These are phyloP conservation scores for Centropyge bicolor DNA, from an alignment of 2,797 vertebrate genomes.

Conservation along the genomic window DNA sequence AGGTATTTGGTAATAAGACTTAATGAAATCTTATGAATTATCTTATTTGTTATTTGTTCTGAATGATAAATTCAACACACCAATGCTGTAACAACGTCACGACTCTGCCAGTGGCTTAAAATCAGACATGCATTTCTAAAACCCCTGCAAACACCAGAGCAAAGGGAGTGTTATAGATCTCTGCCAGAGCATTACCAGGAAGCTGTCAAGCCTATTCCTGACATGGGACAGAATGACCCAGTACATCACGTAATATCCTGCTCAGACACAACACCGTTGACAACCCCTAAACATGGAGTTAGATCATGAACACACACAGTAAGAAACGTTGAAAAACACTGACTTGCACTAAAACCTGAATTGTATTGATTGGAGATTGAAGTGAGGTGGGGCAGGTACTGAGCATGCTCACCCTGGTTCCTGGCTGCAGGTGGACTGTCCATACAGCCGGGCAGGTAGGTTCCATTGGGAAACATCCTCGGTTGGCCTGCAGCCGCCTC, in stretches of 20 bases:
- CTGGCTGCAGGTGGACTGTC: slow-evolving; percentile 90
- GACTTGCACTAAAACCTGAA: background rate
- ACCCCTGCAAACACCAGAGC: background rate
- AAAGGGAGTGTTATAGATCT: slow-evolving; percentile 16
- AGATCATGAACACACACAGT: background rate
- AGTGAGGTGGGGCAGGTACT: background rate
- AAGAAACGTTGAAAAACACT: background rate
- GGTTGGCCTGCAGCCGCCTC: slow-evolving; percentile 88
- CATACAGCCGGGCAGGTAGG: slow-evolving; percentile 92
- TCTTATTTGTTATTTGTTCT: background rate
- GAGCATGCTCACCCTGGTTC: slow-evolving; percentile 90
- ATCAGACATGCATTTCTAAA: slow-evolving; percentile 4
- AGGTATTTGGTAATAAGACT: background rate
- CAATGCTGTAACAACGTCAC: background rate
- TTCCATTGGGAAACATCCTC: slow-evolving; percentile 91
- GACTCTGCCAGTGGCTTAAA: background rate
- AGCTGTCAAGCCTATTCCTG: slow-evolving; percentile 58
- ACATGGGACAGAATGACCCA: slow-evolving; percentile 63
- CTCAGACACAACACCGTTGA: slow-evolving; percentile 64
- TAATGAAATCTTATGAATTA: background rate
- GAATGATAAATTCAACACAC: background rate
- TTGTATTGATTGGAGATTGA: background rate
- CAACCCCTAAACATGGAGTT: slow-evolving; percentile 21
- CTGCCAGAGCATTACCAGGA: slow-evolving; percentile 43
- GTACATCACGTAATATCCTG: slow-evolving; percentile 54